Conservation (phyloP, 2,797 vertebrate species). For the Pseudocheirus occidentalis region DNA sequence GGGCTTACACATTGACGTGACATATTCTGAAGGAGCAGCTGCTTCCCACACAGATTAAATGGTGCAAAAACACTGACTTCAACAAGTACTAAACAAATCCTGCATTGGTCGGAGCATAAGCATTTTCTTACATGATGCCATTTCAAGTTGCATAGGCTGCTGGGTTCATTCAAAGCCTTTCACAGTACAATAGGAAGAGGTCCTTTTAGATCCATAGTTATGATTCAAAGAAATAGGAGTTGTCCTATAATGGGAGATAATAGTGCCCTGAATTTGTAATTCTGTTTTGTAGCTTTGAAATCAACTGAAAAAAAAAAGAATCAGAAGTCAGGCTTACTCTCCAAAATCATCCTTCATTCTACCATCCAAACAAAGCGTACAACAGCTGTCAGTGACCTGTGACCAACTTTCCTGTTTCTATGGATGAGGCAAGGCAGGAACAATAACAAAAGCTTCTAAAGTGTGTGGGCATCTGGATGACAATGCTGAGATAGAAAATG, state of each 20-base stretch:
- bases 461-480: background rate
- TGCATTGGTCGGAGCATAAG: background rate
- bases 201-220: slow-evolving; percentile 14
- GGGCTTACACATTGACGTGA: background rate
- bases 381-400: background rate
- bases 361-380: too few species aligned
- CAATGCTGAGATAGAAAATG: background rate
- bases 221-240: background rate
- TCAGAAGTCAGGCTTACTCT: background rate
- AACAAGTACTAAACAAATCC: background rate
- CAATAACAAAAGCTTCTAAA: background rate
- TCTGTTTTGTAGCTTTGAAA: background rate
- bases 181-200: background rate
- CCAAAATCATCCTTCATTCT: background rate
- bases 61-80: background rate
- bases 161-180: slow-evolving; percentile 15
- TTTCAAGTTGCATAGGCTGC: background rate
- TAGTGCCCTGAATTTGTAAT: background rate
- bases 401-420: background rate
- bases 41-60: background rate
- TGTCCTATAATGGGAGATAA: background rate
- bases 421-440: background rate
- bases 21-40: slow-evolving; percentile 11
- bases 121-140: background rate
- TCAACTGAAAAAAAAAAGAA: background rate